Base-by-base conservation (phyloP, 2,888 invertebrate genomes). In the Mythimna loreyi region DNA sequence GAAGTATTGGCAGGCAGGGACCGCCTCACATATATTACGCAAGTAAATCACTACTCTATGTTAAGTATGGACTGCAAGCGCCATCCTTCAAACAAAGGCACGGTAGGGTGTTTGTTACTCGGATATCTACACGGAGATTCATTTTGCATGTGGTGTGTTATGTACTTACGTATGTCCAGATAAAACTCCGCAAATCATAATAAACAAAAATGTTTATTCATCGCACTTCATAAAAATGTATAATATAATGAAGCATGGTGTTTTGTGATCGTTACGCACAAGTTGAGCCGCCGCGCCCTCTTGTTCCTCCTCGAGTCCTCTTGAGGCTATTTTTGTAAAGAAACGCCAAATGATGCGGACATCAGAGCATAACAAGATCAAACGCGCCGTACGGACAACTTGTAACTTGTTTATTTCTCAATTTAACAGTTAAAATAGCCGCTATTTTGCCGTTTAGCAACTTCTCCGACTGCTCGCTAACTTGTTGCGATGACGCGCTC, bases 1-100 rank as follows among this genome's bases (percentile, higher is more conserved):
- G 80, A 85, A 81, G 76, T 83, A 85, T 82, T 70, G 77, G 64
- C 67, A 33, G 65, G 60, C 23, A 49, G 72, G 56, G 71, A 60
- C 53, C 66, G 19, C 60, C 55, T 49, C 65, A n/a, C 66, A 57
- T 69, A 69, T 67, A 77, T 81, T 68, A 73, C 73, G 52, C 43
- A 67, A 66, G 61, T 79, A 71, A 81, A 79, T 79, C 76, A 71
- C 81, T 53, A 52, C 47, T 66, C 25, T 53, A 71, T 67, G 45
- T 67, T 59, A 49, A 61, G 55, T 60, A 43, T 23, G 58, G 49
- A 30, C 62, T 50, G 72, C 55, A 70, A 4, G 58, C 30, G 30
- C 23, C 40, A 52, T 56, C 25, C 21, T 8, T 43, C 47, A 47
- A 30, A 68, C 61, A 69, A 50, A 52, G 33, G 59, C 64, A 61